phyloP scores from a whole-genome alignment of 2,113 vertebrate species.

The Gadus chalcogrammus region DNA sequence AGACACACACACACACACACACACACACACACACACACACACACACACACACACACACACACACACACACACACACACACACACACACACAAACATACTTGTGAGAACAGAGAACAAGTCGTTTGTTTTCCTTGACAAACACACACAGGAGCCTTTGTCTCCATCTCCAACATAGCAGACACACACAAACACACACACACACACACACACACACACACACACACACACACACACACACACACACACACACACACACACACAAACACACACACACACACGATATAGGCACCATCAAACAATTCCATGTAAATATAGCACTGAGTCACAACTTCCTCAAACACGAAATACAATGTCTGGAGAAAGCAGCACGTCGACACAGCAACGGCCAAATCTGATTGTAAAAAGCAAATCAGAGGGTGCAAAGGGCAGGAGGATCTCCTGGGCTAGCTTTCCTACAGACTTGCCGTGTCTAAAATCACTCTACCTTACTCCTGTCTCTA shows the following conservation, averaged over 20 bases:
- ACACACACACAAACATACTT: constrained; percentile 7
- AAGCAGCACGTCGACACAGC: constrained; percentile 23
- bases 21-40: constrained; percentile 45
- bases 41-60: constrained; percentile 25
- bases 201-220: constrained; percentile 14
- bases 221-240: constrained; percentile 32
- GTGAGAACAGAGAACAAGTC: constrained; percentile 47
- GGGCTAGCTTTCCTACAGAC: no score
- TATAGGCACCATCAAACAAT: not conserved
- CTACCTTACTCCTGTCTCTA: no score
- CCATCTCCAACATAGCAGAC: constrained; percentile 47
- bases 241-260: constrained; percentile 1
- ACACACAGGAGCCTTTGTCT: constrained; percentile 70
- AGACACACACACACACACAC: constrained; percentile 29
- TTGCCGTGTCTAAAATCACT: no score
- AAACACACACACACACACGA: constrained; percentile 18
- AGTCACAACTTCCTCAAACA: constrained; percentile 41
- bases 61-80: constrained; percentile 24
- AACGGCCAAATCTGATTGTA: not conserved
- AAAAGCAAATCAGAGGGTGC: no score
- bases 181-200: constrained; percentile 28
- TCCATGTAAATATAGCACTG: constrained; percentile 8
- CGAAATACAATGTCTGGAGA: constrained; percentile 29
- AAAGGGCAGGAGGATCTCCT: no score
- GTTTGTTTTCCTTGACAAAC: constrained; percentile 67